Evolutionary conservation across 2,888 invertebrate species (phyloP).

Genomic region (Cheilosia soror): DNA sequence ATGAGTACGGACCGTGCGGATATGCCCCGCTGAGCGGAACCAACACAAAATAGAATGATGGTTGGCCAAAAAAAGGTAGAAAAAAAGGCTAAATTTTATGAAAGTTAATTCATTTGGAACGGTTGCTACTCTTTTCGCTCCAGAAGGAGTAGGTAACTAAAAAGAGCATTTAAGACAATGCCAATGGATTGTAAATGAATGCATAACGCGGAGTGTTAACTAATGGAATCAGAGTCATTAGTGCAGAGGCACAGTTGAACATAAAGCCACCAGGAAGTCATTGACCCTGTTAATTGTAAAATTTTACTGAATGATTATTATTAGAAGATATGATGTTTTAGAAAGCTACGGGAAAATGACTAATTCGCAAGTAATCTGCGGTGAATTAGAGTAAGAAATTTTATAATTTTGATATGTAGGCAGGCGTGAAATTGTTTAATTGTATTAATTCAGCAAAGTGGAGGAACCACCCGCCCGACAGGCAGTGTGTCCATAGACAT

Average conservation of each 20-base stretch:
- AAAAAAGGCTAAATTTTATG: slow-evolving; percentile 7
- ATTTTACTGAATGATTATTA: slow-evolving; percentile 6
- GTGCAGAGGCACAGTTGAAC: slow-evolving; percentile 13
- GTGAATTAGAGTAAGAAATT: too few relatives aligned
- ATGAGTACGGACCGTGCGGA: slow-evolving; percentile 45
- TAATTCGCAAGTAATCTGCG: too few relatives aligned
- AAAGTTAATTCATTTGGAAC: slow-evolving; percentile 55
- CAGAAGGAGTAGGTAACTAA: neutral
- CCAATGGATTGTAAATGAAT: slow-evolving; percentile 11
- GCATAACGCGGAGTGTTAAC: slow-evolving; percentile 14
- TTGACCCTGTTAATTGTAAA: slow-evolving; percentile 10
- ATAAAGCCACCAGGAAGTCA: slow-evolving; percentile 18
- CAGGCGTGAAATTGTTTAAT: too few relatives aligned
- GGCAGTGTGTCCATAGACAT: too few relatives aligned
- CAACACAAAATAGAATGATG: slow-evolving; percentile 35
- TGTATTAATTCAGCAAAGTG: too few relatives aligned
- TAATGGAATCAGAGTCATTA: slow-evolving; percentile 46
- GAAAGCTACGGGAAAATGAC: neutral
- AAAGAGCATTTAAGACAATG: slow-evolving; percentile 19
- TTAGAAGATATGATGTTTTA: neutral
- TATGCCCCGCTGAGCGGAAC: slow-evolving; percentile 64
- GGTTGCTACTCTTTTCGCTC: slow-evolving; percentile 6
- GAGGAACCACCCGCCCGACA: too few relatives aligned
- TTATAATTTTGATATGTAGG: too few relatives aligned
- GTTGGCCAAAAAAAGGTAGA: slow-evolving; percentile 1